phyloP scores from a whole-genome alignment of 2,888 invertebrate genomes.

The Chelonus formosanus region DNA sequence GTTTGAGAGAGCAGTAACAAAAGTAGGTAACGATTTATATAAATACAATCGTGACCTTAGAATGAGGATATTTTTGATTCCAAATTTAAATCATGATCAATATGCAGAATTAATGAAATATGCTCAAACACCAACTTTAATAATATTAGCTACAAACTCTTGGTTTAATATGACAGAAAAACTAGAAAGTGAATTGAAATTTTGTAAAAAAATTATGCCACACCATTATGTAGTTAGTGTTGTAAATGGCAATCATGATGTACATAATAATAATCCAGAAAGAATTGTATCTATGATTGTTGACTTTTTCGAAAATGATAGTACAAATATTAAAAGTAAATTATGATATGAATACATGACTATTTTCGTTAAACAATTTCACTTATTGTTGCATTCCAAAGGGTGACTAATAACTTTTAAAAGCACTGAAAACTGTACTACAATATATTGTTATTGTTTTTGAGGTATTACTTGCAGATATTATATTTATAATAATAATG shows the following conservation, averaged over 20 bases:
- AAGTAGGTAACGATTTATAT: slow-evolving; percentile 65
- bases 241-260: slow-evolving; percentile 71
- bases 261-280: slow-evolving; percentile 71
- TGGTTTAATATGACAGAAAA: slow-evolving; percentile 14
- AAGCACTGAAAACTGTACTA: no score
- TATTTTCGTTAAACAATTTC: no score
- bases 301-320: slow-evolving; percentile 58
- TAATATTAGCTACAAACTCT: slow-evolving; percentile 38
- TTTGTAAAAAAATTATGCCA: slow-evolving; percentile 14
- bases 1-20: slow-evolving; percentile 65
- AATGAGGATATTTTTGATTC: slow-evolving; percentile 60
- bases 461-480: no score
- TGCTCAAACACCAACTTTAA: slow-evolving; percentile 39
- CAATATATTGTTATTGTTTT: no score
- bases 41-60: slow-evolving; percentile 70
- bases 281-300: slow-evolving; percentile 59
- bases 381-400: no score
- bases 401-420: no score
- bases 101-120: slow-evolving; percentile 28
- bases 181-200: neutral
- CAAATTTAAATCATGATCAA: slow-evolving; percentile 46
- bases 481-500: no score
- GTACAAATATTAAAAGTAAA: no score
- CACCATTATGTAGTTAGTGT: slow-evolving; percentile 48
- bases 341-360: no score